Evolutionary conservation across 2,113 vertebrate genomes (phyloP).

Genomic region (Erythrocercus mccallii): DNA sequence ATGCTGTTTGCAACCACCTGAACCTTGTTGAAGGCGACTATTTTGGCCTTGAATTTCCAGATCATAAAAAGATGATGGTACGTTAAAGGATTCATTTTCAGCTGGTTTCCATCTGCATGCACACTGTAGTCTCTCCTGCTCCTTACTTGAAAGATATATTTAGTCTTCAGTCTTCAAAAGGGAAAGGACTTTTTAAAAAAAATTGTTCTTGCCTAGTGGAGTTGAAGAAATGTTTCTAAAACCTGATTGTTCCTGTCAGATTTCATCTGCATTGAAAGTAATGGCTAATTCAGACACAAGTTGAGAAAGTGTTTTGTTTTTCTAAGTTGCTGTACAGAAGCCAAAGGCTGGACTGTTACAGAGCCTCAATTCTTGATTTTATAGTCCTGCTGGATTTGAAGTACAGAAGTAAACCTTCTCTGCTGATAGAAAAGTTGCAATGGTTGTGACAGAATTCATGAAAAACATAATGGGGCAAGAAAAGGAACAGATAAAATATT

Average conservation of each 20-base stretch:
- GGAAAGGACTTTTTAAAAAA: neutral
- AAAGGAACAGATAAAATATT: neutral
- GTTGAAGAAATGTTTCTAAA: conserved; percentile 24
- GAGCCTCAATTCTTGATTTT: neutral
- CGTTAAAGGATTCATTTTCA: conserved; percentile 34
- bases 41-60: conserved; percentile 94
- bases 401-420: neutral
- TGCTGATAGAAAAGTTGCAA: neutral
- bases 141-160: neutral
- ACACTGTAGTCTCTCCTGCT: neutral
- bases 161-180: neutral
- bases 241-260: conserved; percentile 7
- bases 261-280: conserved; percentile 1
- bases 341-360: neutral
- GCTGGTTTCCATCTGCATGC: neutral
- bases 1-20: conserved; percentile 91
- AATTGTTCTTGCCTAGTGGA: neutral
- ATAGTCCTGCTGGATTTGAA: neutral
- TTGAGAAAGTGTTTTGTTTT: neutral
- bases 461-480: neutral
- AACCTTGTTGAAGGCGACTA: conserved; percentile 98
- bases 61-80: conserved; percentile 93
- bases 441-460: neutral
- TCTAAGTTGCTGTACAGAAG: neutral
- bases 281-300: neutral